Evolutionary conservation across 2,888 invertebrate species (phyloP).

Genomic region (Gortyna flavago): DNA sequence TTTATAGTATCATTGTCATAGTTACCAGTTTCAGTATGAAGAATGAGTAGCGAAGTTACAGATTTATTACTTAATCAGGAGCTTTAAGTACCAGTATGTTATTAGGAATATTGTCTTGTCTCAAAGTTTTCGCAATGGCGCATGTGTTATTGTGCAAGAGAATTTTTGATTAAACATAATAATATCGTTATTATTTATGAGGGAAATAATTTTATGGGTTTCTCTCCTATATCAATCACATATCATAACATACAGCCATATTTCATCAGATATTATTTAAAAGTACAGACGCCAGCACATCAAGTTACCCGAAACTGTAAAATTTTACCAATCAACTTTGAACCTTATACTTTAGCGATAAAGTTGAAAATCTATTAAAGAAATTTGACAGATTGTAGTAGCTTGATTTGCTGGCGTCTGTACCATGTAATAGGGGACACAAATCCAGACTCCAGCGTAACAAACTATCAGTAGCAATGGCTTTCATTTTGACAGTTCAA

Average conservation of each 20-base stretch:
- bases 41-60: constrained; percentile 26
- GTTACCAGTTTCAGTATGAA: constrained; percentile 11
- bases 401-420: too few relatives aligned
- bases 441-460: neutral
- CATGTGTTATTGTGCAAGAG: constrained; percentile 6
- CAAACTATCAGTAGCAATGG: too few relatives aligned
- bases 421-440: neutral
- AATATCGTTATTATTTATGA: neutral
- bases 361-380: too few relatives aligned
- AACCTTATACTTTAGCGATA: too few relatives aligned
- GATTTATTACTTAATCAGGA: constrained; percentile 24
- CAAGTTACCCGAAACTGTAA: too few relatives aligned
- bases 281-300: too few relatives aligned
- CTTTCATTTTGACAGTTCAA: neutral
- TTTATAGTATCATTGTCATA: constrained; percentile 23
- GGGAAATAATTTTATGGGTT: neutral
- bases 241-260: neutral
- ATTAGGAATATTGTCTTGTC: constrained; percentile 17
- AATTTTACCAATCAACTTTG: too few relatives aligned
- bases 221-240: neutral
- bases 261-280: neutral
- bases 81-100: neutral
- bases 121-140: constrained; percentile 19
- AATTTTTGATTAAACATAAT: constrained; percentile 1
- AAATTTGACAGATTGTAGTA: too few relatives aligned